Evolutionary conservation across 2,113 vertebrate genomes (phyloP).

Genomic region (Etheostoma spectabile): DNA sequence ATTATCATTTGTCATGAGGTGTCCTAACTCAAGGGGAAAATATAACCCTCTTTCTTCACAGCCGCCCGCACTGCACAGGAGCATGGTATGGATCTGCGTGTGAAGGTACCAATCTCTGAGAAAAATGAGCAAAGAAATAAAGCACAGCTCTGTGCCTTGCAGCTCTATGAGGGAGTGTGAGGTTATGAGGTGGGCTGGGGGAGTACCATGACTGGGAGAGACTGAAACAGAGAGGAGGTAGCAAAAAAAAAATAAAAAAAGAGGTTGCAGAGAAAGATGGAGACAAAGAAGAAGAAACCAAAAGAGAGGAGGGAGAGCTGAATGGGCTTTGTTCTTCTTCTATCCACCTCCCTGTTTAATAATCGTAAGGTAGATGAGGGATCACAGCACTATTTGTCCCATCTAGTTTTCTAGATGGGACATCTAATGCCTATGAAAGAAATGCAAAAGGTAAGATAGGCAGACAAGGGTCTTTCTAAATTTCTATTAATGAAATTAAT

Average conservation of each 20-base stretch:
- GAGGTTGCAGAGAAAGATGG: constrained; percentile 42
- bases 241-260: constrained; percentile 18
- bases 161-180: constrained; percentile 88
- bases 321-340: constrained; percentile 90
- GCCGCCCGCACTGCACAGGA: constrained; percentile 85
- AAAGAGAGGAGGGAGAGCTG: constrained; percentile 87
- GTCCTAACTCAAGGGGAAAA: constrained; percentile 99
- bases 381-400: constrained; percentile 81
- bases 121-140: constrained; percentile 99
- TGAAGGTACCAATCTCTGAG: constrained; percentile 98
- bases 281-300: constrained; percentile 54
- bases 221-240: constrained; percentile 43
- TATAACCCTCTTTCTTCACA: constrained; percentile 98
- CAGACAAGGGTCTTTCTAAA: constrained; percentile 21
- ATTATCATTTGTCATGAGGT: constrained; percentile 99
- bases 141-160: constrained; percentile 91
- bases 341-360: constrained; percentile 77
- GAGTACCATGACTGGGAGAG: constrained; percentile 40
- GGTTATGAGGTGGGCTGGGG: constrained; percentile 65
- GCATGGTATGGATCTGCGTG: constrained; percentile 96
- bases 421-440: constrained; percentile 35
- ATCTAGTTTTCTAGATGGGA: constrained; percentile 52
- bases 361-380: constrained; percentile 82
- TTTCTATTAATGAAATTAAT: constrained; percentile 54
- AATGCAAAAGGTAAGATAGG: constrained; percentile 19